A percentile compares a stretch with the other conserved stretches of the same genome.
Evolutionary conservation across 2,113 vertebrate genomes (phyloP).

Genomic region (Cheilinus undulatus): DNA sequence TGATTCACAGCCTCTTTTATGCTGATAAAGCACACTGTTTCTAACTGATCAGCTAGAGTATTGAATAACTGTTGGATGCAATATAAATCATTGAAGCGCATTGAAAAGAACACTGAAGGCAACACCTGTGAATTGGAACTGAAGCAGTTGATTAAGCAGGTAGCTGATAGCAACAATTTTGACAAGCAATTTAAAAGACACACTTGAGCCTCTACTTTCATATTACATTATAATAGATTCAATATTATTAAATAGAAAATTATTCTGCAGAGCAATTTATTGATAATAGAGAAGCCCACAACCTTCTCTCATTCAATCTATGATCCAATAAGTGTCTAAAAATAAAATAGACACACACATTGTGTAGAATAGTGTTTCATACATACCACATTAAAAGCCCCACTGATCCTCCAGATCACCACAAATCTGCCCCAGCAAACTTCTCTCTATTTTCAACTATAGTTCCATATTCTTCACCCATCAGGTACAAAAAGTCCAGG

Average conservation of each 20-base stretch:
- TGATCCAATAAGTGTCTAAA: background rate
- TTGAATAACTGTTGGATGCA: background rate
- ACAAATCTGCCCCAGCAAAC: constrained; percentile 19
- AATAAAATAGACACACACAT: background rate
- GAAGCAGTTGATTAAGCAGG: background rate
- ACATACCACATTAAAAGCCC: constrained; percentile 74
- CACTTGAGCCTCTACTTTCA: background rate
- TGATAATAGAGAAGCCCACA: background rate
- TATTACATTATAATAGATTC: too few relatives aligned
- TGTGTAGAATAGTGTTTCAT: constrained; percentile 32
- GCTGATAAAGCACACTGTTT: background rate
- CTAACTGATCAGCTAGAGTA: background rate
- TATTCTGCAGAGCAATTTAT: background rate
- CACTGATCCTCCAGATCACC: constrained; percentile 28
- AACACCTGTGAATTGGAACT: background rate
- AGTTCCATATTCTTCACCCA: constrained; percentile 41
- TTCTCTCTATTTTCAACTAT: constrained; percentile 20
- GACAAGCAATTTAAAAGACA: background rate
- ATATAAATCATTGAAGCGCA: background rate
- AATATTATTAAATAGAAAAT: background rate
- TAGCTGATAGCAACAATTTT: background rate
- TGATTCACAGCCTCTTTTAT: background rate
- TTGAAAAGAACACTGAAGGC: background rate
- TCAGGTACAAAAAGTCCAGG: constrained; percentile 29
- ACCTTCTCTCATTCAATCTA: background rate